A percentile compares a stretch with the other conserved stretches of the same genome.
Evolutionary conservation across 2,888 invertebrate species (phyloP).

Genomic region (Rhingia campestris): DNA sequence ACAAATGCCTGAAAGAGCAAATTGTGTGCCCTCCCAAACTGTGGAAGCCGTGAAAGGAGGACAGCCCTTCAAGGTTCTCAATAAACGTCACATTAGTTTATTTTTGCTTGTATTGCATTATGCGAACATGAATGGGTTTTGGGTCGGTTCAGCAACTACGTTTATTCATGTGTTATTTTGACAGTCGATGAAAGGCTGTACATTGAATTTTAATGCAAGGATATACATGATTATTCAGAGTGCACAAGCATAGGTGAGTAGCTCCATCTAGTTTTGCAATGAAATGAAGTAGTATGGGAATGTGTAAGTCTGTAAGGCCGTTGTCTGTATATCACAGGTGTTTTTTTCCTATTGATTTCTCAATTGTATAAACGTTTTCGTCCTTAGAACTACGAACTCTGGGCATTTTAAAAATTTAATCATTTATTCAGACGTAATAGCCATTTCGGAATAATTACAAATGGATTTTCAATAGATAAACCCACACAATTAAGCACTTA

Average conservation of each 20-base stretch:
- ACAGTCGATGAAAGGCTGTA: not conserved
- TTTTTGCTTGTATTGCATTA: not conserved
- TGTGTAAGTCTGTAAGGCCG: too few relatives aligned
- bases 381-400: too few relatives aligned
- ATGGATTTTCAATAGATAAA: too few relatives aligned
- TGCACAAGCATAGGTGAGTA: not conserved
- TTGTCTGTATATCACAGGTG: too few relatives aligned
- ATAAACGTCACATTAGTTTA: slow-evolving; percentile 10
- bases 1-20: not conserved
- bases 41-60: not conserved
- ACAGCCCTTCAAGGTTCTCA: not conserved
- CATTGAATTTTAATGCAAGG: not conserved
- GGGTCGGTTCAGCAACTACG: not conserved
- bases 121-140: not conserved
- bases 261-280: too few relatives aligned
- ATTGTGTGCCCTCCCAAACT: not conserved
- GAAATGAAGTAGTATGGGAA: too few relatives aligned
- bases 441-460: too few relatives aligned
- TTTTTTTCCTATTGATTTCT: too few relatives aligned
- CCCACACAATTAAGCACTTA: too few relatives aligned
- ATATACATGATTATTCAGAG: not conserved
- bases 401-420: too few relatives aligned
- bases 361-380: too few relatives aligned
- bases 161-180: not conserved
- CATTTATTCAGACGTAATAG: too few relatives aligned